Evolutionary conservation across 2,888 invertebrate genomes (phyloP).

Genomic region (Strigamia maritima): DNA sequence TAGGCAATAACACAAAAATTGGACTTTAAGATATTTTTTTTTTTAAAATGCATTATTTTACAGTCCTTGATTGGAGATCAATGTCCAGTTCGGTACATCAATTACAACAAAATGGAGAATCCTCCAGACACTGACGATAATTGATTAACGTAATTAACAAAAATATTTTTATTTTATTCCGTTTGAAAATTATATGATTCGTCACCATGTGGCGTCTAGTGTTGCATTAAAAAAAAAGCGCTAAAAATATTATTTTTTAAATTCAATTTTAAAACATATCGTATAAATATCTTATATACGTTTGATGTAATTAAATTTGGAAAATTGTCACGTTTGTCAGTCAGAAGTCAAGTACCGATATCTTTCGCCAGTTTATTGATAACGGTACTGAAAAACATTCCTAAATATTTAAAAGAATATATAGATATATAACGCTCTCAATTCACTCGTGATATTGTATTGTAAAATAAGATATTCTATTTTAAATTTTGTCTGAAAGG

Average conservation of each 20-base stretch:
- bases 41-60: background rate
- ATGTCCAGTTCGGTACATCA: constrained; percentile 89
- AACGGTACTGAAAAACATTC: no score
- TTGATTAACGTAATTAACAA: background rate
- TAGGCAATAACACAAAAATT: background rate
- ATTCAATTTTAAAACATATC: no score
- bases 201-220: constrained; percentile 4
- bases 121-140: constrained; percentile 19
- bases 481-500: background rate
- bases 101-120: constrained; percentile 59
- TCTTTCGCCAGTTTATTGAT: no score
- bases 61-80: constrained; percentile 89
- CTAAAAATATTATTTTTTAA: no score
- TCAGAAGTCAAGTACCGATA: no score
- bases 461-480: background rate
- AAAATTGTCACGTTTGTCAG: no score
- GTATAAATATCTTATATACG: no score
- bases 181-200: background rate
- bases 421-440: background rate
- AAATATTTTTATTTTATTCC: background rate
- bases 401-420: no score
- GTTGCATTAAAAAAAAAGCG: background rate
- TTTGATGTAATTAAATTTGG: no score
- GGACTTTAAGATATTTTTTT: background rate
- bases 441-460: constrained; percentile 4